phyloP scores from a whole-genome alignment of 2,888 invertebrate genomes.

The Melitaea athalia region DNA sequence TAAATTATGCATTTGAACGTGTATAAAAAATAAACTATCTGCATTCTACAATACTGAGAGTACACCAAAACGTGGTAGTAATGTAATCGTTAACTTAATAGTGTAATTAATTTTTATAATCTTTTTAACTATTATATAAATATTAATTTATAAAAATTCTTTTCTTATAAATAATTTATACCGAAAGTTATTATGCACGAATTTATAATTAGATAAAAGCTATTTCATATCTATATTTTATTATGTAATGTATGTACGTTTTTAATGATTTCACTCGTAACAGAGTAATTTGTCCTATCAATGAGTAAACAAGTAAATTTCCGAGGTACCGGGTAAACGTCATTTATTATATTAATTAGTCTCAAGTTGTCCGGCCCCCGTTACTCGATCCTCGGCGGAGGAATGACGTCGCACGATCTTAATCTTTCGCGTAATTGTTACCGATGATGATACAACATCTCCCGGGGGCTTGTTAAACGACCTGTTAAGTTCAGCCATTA shows the following conservation, averaged over 20 bases:
- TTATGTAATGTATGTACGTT: not conserved
- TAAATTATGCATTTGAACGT: too few relatives aligned
- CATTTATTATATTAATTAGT: constrained; percentile 30
- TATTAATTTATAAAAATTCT: not conserved
- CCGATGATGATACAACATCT: constrained; percentile 54
- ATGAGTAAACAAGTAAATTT: constrained; percentile 1
- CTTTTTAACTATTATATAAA: not conserved
- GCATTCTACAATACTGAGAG: not conserved
- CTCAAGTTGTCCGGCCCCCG: constrained; percentile 36
- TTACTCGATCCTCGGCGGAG: constrained; percentile 45
- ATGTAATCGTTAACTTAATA: not conserved
- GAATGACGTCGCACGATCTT: constrained; percentile 59
- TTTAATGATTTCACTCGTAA: not conserved
- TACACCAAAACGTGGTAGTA: not conserved
- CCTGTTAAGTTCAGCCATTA: constrained; percentile 68
- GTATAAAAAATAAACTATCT: not conserved
- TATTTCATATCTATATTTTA: not conserved
- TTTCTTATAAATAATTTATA: not conserved
- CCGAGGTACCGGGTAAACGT: constrained; percentile 3
- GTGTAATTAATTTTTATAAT: not conserved
- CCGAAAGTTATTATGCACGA: constrained; percentile 2
- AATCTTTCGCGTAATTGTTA: constrained; percentile 69
- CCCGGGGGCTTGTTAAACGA: constrained; percentile 63
- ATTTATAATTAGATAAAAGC: constrained; percentile 3
- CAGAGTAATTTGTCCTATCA: not conserved